phyloP scores from a whole-genome alignment of 2,113 vertebrate species.

The Felis catus region F.catus_Fca126_mat1.0 CM031412.1:80182501-80183000 shows the following conservation, averaged over 20 bases:
- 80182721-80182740: background rate
- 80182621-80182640: fast-evolving
- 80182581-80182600: background rate
- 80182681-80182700: background rate
- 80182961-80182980: too few species aligned
- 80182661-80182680: background rate
- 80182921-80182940: background rate
- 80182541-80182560: fast-evolving
- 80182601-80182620: too few species aligned
- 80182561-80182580: background rate
- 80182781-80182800: background rate
- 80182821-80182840: background rate
- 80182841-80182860: background rate
- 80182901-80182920: background rate
- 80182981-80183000: too few species aligned
- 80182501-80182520: too few species aligned
- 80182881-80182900: background rate
- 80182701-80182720: background rate
- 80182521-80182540: too few species aligned
- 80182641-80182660: background rate
- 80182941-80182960: too few species aligned
- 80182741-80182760: background rate
- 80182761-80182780: background rate
- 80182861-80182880: background rate
- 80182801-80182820: background rate